Evolutionary conservation across 2,113 vertebrate genomes (phyloP).

Genomic region (Sorex araneus): DNA sequence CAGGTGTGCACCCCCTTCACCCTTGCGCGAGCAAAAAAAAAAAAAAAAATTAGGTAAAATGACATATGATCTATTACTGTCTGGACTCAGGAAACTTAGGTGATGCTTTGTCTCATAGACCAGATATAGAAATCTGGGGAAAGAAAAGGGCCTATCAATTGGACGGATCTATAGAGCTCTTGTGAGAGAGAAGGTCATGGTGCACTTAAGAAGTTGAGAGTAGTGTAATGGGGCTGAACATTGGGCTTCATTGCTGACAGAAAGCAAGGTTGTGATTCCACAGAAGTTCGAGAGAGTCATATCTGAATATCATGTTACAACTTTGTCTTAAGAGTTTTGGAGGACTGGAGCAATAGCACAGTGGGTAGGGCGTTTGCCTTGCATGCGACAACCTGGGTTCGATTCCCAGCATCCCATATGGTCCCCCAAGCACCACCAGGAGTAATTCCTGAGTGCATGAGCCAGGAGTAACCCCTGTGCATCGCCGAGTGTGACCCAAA

Average conservation of each 20-base stretch:
- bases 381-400: too few species aligned
- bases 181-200: not conserved
- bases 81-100: not conserved
- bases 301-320: not conserved
- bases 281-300: not conserved
- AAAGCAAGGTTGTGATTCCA: not conserved
- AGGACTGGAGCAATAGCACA: too few species aligned
- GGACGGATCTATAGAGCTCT: not conserved
- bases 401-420: too few species aligned
- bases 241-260: not conserved
- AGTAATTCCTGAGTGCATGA: too few species aligned
- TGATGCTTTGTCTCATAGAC: not conserved
- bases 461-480: too few species aligned
- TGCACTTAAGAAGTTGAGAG: slow-evolving; percentile 19
- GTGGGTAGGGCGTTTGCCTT: too few species aligned
- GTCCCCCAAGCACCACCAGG: too few species aligned
- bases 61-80: not conserved
- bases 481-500: too few species aligned
- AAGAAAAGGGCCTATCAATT: not conserved
- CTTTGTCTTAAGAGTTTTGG: slow-evolving; percentile 1
- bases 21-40: too few species aligned
- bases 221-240: not conserved
- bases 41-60: too few species aligned
- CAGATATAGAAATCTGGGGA: not conserved
- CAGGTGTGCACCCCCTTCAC: too few species aligned